phyloP scores from a whole-genome alignment of 2,113 vertebrate species.

The Jaculus jaculus region DNA sequence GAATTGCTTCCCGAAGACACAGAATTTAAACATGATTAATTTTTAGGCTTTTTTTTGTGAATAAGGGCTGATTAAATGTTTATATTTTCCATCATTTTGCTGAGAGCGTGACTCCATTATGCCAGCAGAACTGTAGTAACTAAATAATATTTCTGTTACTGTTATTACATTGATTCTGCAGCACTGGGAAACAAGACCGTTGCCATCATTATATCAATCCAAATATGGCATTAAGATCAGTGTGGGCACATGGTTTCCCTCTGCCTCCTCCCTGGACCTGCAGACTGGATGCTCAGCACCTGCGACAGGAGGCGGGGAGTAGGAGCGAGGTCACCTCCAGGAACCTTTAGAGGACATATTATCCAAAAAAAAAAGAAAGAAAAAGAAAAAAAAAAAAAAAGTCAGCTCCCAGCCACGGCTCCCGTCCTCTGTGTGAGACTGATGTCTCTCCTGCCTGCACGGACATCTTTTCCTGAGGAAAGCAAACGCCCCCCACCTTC shows the following conservation, averaged over 20 bases:
- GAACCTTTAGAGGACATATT: neutral
- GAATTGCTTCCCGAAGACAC: slow-evolving; percentile 82
- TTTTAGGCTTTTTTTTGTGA: slow-evolving; percentile 81
- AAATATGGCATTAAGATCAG: neutral
- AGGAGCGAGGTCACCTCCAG: neutral
- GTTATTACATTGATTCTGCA: slow-evolving; percentile 61
- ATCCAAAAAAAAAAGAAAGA: neutral
- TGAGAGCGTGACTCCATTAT: slow-evolving; percentile 81
- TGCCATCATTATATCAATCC: slow-evolving; percentile 66
- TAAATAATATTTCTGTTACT: slow-evolving; percentile 78
- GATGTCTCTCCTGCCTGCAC: slow-evolving; percentile 46
- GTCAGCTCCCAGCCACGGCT: neutral
- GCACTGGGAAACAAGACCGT: slow-evolving; percentile 62
- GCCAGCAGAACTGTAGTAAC: slow-evolving; percentile 76
- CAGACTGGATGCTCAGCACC: neutral
- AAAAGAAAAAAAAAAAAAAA: neutral
- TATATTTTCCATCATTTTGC: slow-evolving; percentile 82
- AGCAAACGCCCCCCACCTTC: slow-evolving; percentile 76
- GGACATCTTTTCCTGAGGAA: slow-evolving; percentile 75
- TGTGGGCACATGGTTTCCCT: neutral
- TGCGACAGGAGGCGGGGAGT: neutral
- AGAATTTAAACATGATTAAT: slow-evolving; percentile 83
- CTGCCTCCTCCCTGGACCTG: neutral
- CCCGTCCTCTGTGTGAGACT: slow-evolving; percentile 62
- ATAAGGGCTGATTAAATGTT: slow-evolving; percentile 83